Base-by-base conservation (phyloP, 2,888 invertebrate genomes). In the Branchipolynoe longqiensis region DNA sequence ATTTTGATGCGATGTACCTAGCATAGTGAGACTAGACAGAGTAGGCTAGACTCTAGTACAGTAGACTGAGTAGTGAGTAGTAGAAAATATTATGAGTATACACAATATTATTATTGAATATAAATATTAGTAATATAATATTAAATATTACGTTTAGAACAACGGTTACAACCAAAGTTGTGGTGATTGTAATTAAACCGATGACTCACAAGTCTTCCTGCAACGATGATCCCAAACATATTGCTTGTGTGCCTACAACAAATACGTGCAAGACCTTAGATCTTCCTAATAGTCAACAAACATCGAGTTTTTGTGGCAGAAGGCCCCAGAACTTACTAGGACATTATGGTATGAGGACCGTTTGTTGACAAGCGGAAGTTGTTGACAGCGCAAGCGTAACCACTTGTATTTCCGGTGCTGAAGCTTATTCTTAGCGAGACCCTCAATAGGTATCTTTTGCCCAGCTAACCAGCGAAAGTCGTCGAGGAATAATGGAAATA, bases 161-260 rank as follows among this genome's bases (percentile, higher is more conserved):
- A n/a, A n/a, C n/a, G n/a, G n/a, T n/a, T n/a, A n/a, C n/a, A n/a
- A n/a, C n/a, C n/a, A n/a, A n/a, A n/a, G n/a, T n/a, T n/a, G n/a
- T n/a, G 25, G 38, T 33, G 82, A 54, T 31, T 62, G 8, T 62
- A 31, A 12, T 25, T 28, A 40, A 33, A 6, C 3, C n/a, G 22
- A 14, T 36, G 86, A 95, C 95, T 95, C 94, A 97, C 97, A 95
- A 97, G 94, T 92, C 97, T 95, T 85, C 97, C 97, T 28, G 97
- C 96, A 38, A 97, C 96, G 88, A 97, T 96, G 88, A 97, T 94
- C 38, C 97, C 97, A 93, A 97, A 96, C 95, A 97, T 93, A 3
- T 86, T 56, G 69, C 14, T 28, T 4, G 78, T 78, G 0, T 78
- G 38, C 73, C 18, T 18, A 28, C 64, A n/a, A 2, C 25, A 22